Conservation (phyloP, 2,113 vertebrate species). For the Crocuta crocuta region DNA sequence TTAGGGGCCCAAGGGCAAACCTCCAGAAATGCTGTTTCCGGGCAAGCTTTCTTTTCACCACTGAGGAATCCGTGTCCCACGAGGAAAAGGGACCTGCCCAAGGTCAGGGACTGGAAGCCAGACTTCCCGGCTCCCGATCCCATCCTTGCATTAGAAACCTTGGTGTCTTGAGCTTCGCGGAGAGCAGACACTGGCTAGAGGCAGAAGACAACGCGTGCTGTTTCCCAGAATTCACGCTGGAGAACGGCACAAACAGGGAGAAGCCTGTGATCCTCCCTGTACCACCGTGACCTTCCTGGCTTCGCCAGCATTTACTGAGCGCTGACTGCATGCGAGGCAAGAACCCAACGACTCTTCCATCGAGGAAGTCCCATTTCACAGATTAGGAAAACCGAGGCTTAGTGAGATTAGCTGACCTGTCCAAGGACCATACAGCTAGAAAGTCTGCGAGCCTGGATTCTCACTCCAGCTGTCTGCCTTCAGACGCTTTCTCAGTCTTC, state of each 20-base stretch:
- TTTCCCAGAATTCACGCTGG: not conserved
- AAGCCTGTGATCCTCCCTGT: not conserved
- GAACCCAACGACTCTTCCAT: not conserved
- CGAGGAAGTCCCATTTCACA: not conserved
- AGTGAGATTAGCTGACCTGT: not conserved
- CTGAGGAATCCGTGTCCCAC: not conserved
- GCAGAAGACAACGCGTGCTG: not conserved
- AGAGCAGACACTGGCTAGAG: not conserved
- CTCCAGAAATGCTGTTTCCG: not conserved
- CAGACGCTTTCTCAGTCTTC: not conserved
- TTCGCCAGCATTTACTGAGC: not conserved
- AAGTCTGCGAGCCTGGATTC: not conserved
- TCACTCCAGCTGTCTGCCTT: not conserved
- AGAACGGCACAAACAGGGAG: not conserved
- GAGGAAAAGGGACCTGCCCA: not conserved
- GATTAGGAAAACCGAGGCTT: not conserved
- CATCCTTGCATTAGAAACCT: not conserved
- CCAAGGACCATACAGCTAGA: not conserved
- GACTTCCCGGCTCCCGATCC: not conserved
- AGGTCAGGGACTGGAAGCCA: not conserved
- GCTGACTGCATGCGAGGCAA: not conserved
- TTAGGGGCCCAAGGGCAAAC: not conserved
- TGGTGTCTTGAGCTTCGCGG: not conserved
- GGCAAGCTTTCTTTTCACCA: not conserved
- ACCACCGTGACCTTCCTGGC: too few species aligned